Conservation (phyloP, 2,113 vertebrate species). For the Perca fluviatilis region DNA sequence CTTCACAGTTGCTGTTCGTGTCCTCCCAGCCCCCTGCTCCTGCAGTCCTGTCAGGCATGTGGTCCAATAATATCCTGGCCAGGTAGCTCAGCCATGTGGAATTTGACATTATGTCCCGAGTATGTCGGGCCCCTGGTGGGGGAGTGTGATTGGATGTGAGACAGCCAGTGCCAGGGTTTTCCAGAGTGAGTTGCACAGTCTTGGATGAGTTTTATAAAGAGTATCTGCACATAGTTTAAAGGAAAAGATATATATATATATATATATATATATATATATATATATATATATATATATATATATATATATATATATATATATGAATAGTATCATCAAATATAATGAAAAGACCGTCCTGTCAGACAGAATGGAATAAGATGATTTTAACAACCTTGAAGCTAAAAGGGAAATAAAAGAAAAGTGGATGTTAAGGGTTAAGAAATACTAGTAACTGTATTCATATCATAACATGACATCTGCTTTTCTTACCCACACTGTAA, state of each 20-base stretch:
- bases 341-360: neutral
- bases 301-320: neutral
- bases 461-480: neutral
- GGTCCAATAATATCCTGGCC: constrained; percentile 70
- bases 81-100: constrained; percentile 83
- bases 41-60: constrained; percentile 65
- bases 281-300: neutral
- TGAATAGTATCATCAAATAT: neutral
- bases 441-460: neutral
- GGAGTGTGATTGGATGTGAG: constrained; percentile 69
- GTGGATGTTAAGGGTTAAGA: neutral
- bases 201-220: constrained; percentile 43
- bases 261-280: neutral
- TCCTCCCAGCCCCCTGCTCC: constrained; percentile 13
- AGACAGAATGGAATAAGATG: neutral
- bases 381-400: neutral
- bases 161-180: constrained; percentile 59
- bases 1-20: constrained; percentile 56
- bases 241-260: neutral
- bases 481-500: neutral
- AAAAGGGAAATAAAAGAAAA: neutral
- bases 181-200: neutral
- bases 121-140: constrained; percentile 52
- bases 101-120: constrained; percentile 79
- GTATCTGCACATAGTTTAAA: neutral